Conservation (phyloP, 2,797 vertebrate genomes). For the Acipenser oxyrinchus region DNA sequence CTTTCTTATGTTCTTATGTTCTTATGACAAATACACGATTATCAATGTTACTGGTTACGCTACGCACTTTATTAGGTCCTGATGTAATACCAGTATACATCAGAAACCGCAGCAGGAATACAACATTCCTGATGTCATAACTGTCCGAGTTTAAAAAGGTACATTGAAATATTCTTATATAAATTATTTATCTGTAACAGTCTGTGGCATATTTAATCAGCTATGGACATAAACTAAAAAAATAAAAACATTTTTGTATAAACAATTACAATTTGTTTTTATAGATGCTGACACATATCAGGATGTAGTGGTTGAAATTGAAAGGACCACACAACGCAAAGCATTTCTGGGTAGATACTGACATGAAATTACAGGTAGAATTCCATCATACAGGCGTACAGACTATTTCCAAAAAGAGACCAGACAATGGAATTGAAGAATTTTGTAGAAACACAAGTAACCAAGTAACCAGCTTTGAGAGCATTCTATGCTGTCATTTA, state of each 20-base stretch:
- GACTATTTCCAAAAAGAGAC: constrained; percentile 60
- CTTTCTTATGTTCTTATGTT: too few species aligned
- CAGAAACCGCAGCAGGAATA: constrained; percentile 46
- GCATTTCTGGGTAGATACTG: constrained; percentile 83
- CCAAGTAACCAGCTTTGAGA: constrained; percentile 61
- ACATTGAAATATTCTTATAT: background rate
- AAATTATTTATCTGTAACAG: too few species aligned
- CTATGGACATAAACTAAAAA: too few species aligned
- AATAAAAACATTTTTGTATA: too few species aligned
- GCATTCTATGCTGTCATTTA: too few species aligned
- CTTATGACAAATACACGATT: too few species aligned
- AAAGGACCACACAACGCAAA: constrained; percentile 63
- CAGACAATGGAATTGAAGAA: constrained; percentile 39
- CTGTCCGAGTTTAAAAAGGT: constrained; percentile 70
- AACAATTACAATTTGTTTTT: background rate
- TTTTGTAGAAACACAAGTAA: constrained; percentile 70
- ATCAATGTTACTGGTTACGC: too few species aligned
- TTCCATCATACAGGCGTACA: constrained; percentile 81
- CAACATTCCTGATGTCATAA: constrained; percentile 68
- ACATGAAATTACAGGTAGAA: constrained; percentile 65
- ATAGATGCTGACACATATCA: constrained; percentile 48
- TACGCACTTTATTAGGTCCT: too few species aligned
- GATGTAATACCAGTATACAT: constrained; percentile 26
- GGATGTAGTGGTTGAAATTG: constrained; percentile 72
- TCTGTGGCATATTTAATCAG: too few species aligned